These are phyloP conservation scores for Alcis repandata DNA, from an alignment of 2,888 invertebrate species.

Conservation along the genomic window DNA sequence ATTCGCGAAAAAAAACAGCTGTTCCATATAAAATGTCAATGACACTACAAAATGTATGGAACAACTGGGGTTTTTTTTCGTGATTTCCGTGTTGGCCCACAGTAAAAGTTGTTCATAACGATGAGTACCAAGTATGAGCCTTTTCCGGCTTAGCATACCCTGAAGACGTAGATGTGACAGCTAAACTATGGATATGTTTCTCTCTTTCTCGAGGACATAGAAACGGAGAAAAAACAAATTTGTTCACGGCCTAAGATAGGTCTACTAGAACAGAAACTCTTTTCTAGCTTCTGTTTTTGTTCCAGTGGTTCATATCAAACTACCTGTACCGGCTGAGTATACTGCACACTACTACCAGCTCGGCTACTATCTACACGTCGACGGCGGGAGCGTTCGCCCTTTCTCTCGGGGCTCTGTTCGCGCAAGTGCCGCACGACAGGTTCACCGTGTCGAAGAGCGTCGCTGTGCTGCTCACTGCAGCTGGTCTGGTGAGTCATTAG, in stretches of 20 bases:
- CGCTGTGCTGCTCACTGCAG: slow-evolving; percentile 92
- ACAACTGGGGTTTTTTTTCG: too few relatives aligned
- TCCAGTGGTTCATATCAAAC: slow-evolving; percentile 97
- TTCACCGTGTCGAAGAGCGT: slow-evolving; percentile 95
- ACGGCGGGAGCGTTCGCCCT: slow-evolving; percentile 96
- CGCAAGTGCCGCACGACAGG: slow-evolving; percentile 92
- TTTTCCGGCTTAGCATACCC: too few relatives aligned
- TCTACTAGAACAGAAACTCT: background rate
- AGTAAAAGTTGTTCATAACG: too few relatives aligned
- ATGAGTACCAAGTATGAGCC: too few relatives aligned
- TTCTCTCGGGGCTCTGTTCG: slow-evolving; percentile 94
- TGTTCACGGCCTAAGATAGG: background rate
- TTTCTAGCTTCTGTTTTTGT: slow-evolving; percentile 53
- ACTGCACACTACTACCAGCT: slow-evolving; percentile 92
- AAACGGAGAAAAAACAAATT: background rate
- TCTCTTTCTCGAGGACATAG: too few relatives aligned
- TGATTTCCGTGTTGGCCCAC: too few relatives aligned
- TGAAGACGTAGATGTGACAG: too few relatives aligned
- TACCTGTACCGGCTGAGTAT: slow-evolving; percentile 96
- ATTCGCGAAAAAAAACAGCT: too few relatives aligned
- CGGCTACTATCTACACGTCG: slow-evolving; percentile 96
- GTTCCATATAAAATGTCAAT: too few relatives aligned
- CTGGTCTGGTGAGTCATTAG: slow-evolving; percentile 89
- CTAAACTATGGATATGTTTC: too few relatives aligned
- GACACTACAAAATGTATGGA: too few relatives aligned